Evolutionary conservation across 2,888 invertebrate species (phyloP).

Genomic region (Augiades crinisus): DNA sequence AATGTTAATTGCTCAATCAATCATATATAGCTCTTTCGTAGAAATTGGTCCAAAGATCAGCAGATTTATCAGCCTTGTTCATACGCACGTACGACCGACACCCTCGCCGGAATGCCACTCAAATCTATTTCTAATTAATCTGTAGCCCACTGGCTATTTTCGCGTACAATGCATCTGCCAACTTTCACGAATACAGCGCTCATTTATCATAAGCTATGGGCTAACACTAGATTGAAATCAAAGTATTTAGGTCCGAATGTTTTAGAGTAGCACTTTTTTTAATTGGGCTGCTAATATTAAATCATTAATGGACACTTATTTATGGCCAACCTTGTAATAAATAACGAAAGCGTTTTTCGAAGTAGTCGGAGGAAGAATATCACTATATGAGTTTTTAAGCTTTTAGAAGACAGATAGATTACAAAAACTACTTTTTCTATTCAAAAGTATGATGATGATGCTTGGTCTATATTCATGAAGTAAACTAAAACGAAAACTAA

Average conservation of each 20-base stretch:
- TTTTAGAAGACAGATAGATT: no score
- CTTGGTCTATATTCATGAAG: no score
- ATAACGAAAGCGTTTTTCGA: background rate
- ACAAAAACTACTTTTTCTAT: no score
- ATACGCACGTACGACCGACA: background rate
- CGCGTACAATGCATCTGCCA: conserved; percentile 28
- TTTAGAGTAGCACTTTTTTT: conserved; percentile 7
- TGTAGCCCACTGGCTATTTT: conserved; percentile 26
- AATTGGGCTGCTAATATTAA: conserved; percentile 8
- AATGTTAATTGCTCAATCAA: background rate
- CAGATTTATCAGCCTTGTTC: conserved; percentile 15
- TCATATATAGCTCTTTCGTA: conserved; percentile 3
- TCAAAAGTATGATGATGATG: no score
- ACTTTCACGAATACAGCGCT: conserved; percentile 21
- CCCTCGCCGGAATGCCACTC: conserved; percentile 20
- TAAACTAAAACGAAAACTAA: no score
- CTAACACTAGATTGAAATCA: conserved; percentile 18
- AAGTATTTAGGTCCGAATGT: conserved; percentile 18
- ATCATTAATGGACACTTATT: background rate
- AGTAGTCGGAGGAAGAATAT: no score
- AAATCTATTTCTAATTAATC: conserved; percentile 26
- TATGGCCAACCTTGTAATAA: background rate
- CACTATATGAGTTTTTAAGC: no score
- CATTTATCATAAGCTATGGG: conserved; percentile 25
- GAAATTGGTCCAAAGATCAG: conserved; percentile 11